Percentiles rank a stretch among this genome's conserved stretches.
Evolutionary conservation across 2,797 vertebrate species (phyloP).

Genomic region (Onychomys torridus): DNA sequence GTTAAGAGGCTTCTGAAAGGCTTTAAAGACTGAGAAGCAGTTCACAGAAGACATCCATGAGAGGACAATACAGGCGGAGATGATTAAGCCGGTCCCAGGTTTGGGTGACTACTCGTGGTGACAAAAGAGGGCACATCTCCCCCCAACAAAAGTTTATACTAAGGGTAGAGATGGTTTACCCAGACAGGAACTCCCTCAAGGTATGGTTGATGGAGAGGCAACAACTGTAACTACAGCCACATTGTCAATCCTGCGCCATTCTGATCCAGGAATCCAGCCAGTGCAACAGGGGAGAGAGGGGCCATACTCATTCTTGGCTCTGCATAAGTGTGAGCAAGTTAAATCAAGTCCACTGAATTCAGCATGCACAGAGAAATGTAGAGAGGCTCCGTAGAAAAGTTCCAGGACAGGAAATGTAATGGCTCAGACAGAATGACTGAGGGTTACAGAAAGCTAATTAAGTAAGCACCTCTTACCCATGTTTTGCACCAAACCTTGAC

Average conservation of each 20-base stretch:
- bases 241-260: background rate
- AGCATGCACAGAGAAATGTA: background rate
- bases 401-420: background rate
- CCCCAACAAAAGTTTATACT: background rate
- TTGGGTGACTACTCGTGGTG: background rate
- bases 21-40: background rate
- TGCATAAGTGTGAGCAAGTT: background rate
- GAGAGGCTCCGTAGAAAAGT: background rate
- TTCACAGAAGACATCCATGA: background rate
- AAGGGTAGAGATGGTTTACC: background rate
- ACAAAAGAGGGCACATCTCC: background rate
- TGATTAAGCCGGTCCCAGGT: background rate
- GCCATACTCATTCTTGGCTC: background rate
- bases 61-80: background rate
- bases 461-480: background rate
- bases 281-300: background rate
- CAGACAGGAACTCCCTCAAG: background rate
- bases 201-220: background rate
- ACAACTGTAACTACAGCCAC: background rate
- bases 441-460: background rate
- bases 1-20: background rate
- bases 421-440: background rate
- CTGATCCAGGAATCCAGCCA: background rate
- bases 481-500: background rate
- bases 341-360: background rate